Evolutionary conservation across 2,797 vertebrate genomes (phyloP), one percentile per base, ranked within the genome.

Genomic region (Myotis myotis): DNA sequence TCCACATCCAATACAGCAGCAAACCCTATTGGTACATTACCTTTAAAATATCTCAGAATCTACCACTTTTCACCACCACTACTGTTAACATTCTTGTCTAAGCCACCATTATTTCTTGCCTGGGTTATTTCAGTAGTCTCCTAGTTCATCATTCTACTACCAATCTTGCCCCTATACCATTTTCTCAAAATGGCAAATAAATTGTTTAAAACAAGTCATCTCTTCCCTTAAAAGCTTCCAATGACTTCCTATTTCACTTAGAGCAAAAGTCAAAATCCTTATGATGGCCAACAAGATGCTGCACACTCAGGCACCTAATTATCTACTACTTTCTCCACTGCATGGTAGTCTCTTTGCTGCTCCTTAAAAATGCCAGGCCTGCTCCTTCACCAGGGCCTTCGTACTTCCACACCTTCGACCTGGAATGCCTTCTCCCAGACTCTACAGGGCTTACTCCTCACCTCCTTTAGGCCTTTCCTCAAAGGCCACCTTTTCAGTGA

Each of bases 261-360:
- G 23, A 89, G 7, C 57, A 88, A 92, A 93, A 62, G 25, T 33
- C 51, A 91, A 20, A 30, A 2, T 85, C 33, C 55, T 94, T 92
- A 38, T 64, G 57, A 30, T 9, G 30, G 49, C 71, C 87, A 81
- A 6, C 33, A 25, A 74, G 10, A 64, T 3, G 6, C 1, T 25
- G 3, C 6, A 17, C n/a, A 53, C 6, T 23, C 25, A 22, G 25
- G 8, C 1, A 10, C 16, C 23, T 16, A 0, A 6, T 17, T 41
- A 12, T 8, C 53, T 20, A 22, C 10, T 2, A 2, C 55, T 55
- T 22, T 8, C 22, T 89, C 38, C 15, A 3, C 62, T n/a, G 5
- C n/a, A 17, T 11, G 3, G 25, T 3, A 17, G 36, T 20, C 8
- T 82, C 33, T 38, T 78, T 11, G 1, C 9, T 70, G 12, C 28